Conservation (phyloP, 2,113 vertebrate species). For the Chloropsis cyanopogon region DNA sequence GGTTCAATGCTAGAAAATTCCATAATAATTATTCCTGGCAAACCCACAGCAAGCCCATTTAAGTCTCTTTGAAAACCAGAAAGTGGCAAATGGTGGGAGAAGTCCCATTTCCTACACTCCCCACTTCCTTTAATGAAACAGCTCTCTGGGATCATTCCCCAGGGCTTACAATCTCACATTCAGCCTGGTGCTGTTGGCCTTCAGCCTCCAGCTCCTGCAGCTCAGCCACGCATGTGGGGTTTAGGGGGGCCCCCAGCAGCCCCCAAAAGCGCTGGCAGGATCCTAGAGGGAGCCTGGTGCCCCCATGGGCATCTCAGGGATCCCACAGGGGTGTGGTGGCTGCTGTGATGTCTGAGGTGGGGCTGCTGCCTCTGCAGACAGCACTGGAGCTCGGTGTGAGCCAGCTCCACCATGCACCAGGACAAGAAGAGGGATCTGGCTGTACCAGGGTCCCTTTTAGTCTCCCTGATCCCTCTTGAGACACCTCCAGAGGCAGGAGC, state of each 20-base stretch:
- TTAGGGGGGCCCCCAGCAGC: not conserved
- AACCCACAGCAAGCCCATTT: not conserved
- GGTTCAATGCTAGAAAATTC: not conserved
- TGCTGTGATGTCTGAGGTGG: not conserved
- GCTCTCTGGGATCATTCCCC: not conserved
- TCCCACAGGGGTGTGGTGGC: not conserved
- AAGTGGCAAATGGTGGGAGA: not conserved
- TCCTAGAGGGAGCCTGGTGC: not conserved
- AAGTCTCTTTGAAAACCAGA: not conserved
- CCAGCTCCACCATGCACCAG: accelerated
- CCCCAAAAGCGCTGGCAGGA: not conserved
- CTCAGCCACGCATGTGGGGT: not conserved
- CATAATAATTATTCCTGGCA: not conserved
- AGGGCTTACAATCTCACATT: not conserved
- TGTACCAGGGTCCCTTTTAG: not conserved
- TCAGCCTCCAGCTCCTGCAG: not conserved
- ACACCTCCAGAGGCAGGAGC: not conserved
- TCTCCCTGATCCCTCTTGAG: not conserved
- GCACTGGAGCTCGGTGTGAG: slow-evolving; percentile 8
- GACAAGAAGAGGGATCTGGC: not conserved
- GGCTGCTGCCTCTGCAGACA: not conserved
- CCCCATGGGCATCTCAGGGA: not conserved
- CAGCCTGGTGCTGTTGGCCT: not conserved
- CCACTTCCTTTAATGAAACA: not conserved
- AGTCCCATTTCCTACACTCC: not conserved